A percentile compares a stretch with the other conserved stretches of the same genome.
Evolutionary conservation across 2,888 invertebrate genomes (phyloP).

Genomic region (Athalia circularis): DNA sequence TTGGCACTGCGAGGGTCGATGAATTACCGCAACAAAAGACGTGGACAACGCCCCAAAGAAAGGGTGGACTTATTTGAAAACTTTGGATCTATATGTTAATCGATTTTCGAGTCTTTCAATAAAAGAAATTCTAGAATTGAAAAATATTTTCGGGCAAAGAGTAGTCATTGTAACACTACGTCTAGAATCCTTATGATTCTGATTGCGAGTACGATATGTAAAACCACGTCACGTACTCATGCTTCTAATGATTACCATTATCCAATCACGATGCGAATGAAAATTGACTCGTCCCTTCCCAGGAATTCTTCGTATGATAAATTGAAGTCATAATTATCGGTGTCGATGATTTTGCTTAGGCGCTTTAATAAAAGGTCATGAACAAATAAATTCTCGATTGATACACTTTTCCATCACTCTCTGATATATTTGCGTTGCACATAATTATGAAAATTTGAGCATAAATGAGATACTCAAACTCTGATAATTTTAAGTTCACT

Average conservation of each 20-base stretch:
- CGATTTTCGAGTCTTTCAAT: constrained; percentile 7
- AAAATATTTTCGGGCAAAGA: constrained; percentile 4
- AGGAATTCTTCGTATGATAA: no score
- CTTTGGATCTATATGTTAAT: constrained; percentile 15
- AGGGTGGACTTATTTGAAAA: constrained; percentile 7
- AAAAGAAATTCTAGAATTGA: constrained; percentile 8
- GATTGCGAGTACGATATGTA: not conserved
- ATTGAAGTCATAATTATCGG: no score
- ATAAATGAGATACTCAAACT: no score
- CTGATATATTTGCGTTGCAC: not conserved
- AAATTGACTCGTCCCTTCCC: no score
- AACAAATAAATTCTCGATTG: no score
- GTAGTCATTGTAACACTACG: not conserved
- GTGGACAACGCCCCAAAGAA: constrained; percentile 1
- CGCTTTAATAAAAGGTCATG: no score
- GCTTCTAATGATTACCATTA: no score
- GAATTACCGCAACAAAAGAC: constrained; percentile 33
- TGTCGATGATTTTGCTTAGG: no score
- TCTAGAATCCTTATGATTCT: not conserved
- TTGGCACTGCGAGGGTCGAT: not conserved
- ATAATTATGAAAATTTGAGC: no score
- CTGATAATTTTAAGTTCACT: no score
- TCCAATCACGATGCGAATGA: no score
- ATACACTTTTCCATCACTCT: not conserved
- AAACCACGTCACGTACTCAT: no score